A percentile compares a stretch with the other conserved stretches of the same genome.
Conservation (phyloP, 2,888 invertebrate species). For the Tuta absoluta region DNA sequence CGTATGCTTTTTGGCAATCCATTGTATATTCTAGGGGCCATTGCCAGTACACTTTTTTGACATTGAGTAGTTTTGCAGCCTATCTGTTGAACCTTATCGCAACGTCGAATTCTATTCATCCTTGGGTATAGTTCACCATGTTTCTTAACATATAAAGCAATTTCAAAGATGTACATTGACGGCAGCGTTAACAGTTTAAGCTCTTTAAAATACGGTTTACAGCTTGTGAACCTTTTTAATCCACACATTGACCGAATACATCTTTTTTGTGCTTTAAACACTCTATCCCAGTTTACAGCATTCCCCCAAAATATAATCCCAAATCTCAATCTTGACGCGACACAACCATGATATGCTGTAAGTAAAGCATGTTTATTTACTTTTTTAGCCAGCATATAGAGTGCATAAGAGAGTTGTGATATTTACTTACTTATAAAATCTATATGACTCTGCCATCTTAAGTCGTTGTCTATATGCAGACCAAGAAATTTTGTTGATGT, state of each 20-base stretch:
- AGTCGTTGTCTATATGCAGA: neutral
- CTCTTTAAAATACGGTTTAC: neutral
- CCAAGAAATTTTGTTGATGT: neutral
- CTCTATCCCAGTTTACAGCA: neutral
- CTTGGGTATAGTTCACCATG: neutral
- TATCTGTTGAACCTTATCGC: too few species aligned
- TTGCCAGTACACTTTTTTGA: too few species aligned
- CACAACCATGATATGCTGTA: constrained; percentile 5
- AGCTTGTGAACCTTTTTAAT: neutral
- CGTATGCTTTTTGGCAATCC: too few species aligned
- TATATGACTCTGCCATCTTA: neutral
- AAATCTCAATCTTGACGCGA: too few species aligned
- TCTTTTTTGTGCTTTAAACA: neutral
- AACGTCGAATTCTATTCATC: neutral
- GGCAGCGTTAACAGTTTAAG: too few species aligned
- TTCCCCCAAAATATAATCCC: too few species aligned
- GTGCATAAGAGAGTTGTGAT: neutral
- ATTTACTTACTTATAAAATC: neutral
- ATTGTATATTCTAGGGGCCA: too few species aligned
- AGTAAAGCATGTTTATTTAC: neutral
- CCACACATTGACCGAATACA: neutral
- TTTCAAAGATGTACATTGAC: neutral
- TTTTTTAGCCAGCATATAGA: constrained; percentile 1
- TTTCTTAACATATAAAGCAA: neutral
- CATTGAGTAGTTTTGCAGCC: too few species aligned